Percentiles rank a stretch among this genome's conserved stretches.
phyloP scores from a whole-genome alignment of 2,113 vertebrate genomes.

The Apus apus region DNA sequence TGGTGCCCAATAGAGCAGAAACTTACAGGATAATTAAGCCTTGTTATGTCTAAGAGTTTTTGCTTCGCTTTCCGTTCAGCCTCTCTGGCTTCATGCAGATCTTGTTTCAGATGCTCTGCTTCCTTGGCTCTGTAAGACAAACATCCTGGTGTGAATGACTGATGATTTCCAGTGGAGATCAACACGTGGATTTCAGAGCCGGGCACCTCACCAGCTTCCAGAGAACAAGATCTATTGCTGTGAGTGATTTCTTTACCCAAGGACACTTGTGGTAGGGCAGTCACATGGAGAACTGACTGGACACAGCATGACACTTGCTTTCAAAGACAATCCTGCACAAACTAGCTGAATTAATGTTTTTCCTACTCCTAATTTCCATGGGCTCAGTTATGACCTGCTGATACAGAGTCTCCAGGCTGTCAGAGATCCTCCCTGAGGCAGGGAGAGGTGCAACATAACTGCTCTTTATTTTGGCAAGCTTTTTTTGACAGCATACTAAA shows the following conservation, averaged over 20 bases:
- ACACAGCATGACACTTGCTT: neutral
- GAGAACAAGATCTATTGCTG: neutral
- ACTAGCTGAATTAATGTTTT: neutral
- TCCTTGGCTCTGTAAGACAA: conserved; percentile 84
- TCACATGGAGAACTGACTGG: neutral
- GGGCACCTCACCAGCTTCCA: neutral
- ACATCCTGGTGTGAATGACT: neutral
- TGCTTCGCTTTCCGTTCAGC: conserved; percentile 88
- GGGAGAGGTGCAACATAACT: neutral
- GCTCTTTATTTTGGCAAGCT: conserved; percentile 21
- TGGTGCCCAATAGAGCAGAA: neutral
- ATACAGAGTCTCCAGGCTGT: neutral
- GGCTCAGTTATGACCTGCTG: neutral
- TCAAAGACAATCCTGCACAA: neutral
- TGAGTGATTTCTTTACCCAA: neutral
- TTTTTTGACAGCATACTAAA: neutral
- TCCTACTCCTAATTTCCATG: neutral
- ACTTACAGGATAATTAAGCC: conserved; percentile 83
- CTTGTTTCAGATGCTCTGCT: conserved; percentile 90
- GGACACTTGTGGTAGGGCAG: neutral
- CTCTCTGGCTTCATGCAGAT: conserved; percentile 89
- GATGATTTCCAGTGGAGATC: neutral
- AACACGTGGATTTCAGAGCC: neutral
- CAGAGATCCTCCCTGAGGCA: neutral
- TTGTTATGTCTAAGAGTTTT: conserved; percentile 87